These are phyloP conservation scores for Archivesica marissinica DNA, from an alignment of 1,140 invertebrate genomes.

Conservation along the genomic window DNA sequence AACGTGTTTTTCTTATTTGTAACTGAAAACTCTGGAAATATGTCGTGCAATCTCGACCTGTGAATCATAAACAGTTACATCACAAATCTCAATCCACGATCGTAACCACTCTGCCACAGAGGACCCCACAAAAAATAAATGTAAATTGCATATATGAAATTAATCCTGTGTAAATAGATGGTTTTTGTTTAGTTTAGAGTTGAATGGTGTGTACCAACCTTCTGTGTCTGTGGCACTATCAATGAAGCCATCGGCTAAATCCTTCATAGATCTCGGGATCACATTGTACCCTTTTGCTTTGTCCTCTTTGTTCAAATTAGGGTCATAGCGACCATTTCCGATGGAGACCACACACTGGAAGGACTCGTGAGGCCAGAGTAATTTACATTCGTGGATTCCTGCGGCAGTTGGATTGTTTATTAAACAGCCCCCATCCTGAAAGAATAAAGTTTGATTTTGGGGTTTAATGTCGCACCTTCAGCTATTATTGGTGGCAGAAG, in stretches of 20 bases:
- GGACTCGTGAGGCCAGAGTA: conserved; percentile 91
- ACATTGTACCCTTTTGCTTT: background rate
- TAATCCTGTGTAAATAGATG: no score
- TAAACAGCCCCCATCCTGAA: conserved; percentile 92
- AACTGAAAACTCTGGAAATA: no score
- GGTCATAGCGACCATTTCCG: conserved; percentile 90
- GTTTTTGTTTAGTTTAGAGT: no score
- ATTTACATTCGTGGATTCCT: conserved; percentile 91
- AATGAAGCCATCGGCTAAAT: conserved; percentile 89
- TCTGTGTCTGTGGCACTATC: conserved; percentile 96
- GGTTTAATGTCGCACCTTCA: no score
- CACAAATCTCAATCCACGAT: no score
- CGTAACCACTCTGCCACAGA: no score
- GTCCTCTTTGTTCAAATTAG: conserved; percentile 59
- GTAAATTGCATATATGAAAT: no score
- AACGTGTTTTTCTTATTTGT: no score
- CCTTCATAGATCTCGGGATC: conserved; percentile 62
- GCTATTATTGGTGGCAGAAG: no score
- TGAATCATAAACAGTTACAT: no score
- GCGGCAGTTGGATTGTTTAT: conserved; percentile 96
- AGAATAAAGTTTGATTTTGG: conserved; percentile 44
- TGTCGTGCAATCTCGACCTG: no score
- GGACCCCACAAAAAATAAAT: no score
- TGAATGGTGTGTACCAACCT: conserved; percentile 87
- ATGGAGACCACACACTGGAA: conserved; percentile 95